Evolutionary conservation across 2,113 vertebrate species (phyloP).

Genomic region (Thalassoma bifasciatum): DNA sequence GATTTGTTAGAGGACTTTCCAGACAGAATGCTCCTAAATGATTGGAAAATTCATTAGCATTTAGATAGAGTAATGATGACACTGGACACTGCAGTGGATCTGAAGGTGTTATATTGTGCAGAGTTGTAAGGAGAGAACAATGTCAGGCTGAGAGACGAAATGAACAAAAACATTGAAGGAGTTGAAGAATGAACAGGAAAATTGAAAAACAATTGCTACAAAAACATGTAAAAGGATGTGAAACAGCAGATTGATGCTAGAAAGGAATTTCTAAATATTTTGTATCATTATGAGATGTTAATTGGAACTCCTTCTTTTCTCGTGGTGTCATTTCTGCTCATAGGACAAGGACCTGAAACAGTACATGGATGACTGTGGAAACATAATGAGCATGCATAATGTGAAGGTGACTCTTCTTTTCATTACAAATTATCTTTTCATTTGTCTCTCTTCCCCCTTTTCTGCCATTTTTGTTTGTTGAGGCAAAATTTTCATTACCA

Average conservation of each 20-base stretch:
- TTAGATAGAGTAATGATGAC: not conserved
- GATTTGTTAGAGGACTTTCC: not conserved
- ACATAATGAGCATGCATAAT: slow-evolving; percentile 99
- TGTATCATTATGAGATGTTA: no score
- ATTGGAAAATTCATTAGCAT: not conserved
- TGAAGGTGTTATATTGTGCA: not conserved
- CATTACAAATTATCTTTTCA: not conserved
- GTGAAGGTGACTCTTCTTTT: slow-evolving; percentile 88
- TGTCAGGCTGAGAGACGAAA: no score
- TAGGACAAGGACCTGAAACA: slow-evolving; percentile 99
- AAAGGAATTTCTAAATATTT: no score
- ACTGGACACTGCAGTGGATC: not conserved
- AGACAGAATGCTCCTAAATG: not conserved
- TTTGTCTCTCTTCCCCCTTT: not conserved
- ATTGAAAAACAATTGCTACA: no score
- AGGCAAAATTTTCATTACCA: no score
- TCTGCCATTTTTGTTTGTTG: no score
- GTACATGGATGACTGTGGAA: slow-evolving; percentile 99
- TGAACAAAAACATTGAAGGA: no score
- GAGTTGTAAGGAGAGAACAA: not conserved
- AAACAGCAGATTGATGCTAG: no score
- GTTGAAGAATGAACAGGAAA: no score
- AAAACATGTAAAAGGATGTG: no score
- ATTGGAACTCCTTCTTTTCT: slow-evolving; percentile 16
- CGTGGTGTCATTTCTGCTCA: slow-evolving; percentile 27